Percentiles rank a stretch among this genome's conserved stretches.
Evolutionary conservation across 2,888 invertebrate species (phyloP).

Genomic region (Tuta absoluta): DNA sequence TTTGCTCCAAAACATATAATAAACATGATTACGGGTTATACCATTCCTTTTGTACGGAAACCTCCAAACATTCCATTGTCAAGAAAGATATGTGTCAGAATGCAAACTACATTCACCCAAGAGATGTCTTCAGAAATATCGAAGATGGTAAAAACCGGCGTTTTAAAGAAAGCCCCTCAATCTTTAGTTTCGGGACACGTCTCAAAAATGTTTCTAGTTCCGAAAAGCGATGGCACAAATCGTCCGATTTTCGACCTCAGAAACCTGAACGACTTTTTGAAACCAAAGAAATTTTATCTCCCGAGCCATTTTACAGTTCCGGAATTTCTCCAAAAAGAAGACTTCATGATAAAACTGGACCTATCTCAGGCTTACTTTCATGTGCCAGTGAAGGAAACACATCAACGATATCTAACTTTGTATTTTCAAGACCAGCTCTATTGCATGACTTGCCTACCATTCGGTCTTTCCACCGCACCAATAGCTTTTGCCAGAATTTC

Average conservation of each 20-base stretch:
- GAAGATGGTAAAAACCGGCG: neutral
- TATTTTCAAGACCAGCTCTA: conserved; percentile 22
- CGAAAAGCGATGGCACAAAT: conserved; percentile 25
- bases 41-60: conserved; percentile 26
- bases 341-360: conserved; percentile 32
- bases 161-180: conserved; percentile 7
- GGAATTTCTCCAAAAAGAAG: conserved; percentile 28
- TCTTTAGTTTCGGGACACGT: conserved; percentile 14
- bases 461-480: conserved; percentile 41
- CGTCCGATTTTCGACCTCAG: conserved; percentile 30
- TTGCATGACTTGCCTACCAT: conserved; percentile 37
- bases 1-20: conserved; percentile 26
- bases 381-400: conserved; percentile 25
- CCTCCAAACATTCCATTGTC: conserved; percentile 15
- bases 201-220: conserved; percentile 28
- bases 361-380: conserved; percentile 31
- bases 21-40: conserved; percentile 28
- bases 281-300: conserved; percentile 27
- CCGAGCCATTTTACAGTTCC: conserved; percentile 26
- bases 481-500: conserved; percentile 35
- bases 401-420: conserved; percentile 32
- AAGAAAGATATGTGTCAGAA: neutral
- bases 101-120: neutral
- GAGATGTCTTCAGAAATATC: conserved; percentile 2
- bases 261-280: conserved; percentile 25